Evolutionary conservation across 92 coral and sea anemone genomes (phyloP), one percentile per base, ranked within the genome.

Genomic region (Pocillopora meandrina): DNA sequence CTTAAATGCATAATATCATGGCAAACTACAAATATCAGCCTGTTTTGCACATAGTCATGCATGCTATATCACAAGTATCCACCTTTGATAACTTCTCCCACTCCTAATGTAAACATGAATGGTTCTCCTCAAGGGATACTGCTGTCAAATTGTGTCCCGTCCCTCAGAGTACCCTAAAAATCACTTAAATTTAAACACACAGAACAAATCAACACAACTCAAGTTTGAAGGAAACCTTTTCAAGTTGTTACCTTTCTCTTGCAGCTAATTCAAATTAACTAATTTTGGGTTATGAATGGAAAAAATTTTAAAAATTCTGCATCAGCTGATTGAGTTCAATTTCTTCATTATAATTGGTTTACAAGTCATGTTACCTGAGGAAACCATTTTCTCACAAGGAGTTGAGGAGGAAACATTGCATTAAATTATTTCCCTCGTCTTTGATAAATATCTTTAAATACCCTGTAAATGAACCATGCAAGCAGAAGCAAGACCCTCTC

Each of bases 81-180:
- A 95, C 98, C 99, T 92, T 96, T 96, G 34, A 96, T 96, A 47
- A 96, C 99, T 79, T 96, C 98, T 21, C 99, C 99, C 20, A 80
- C 83, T 17, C 99, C 99, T 19, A 96, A 87, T 17, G 95, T 94
- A 68, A 96, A 96, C 3, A 92, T 91, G 87, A 96, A 94, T n/a
- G 99, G 98, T n/a, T 96, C 96, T 33, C 92, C 92, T 12, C 99
- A 89, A 35, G 98, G 97, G 83, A 96, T 86, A 57, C 99, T 96
- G 87, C 99, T 96, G 72, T 96, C 99, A 94, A 96, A 96, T 81
- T 96, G 91, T 77, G 99, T 94, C 20, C 99, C 99, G 86, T 96
- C 98, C 42, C 92, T 93, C 61, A 96, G 80, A 56, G 81, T 94
- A 9, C 99, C 99, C 99, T 96, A 75, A 66, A 23, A 15, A 76